These are phyloP conservation scores for Carassius auratus DNA, from an alignment of 2,113 vertebrate species.

Conservation along the genomic window DNA sequence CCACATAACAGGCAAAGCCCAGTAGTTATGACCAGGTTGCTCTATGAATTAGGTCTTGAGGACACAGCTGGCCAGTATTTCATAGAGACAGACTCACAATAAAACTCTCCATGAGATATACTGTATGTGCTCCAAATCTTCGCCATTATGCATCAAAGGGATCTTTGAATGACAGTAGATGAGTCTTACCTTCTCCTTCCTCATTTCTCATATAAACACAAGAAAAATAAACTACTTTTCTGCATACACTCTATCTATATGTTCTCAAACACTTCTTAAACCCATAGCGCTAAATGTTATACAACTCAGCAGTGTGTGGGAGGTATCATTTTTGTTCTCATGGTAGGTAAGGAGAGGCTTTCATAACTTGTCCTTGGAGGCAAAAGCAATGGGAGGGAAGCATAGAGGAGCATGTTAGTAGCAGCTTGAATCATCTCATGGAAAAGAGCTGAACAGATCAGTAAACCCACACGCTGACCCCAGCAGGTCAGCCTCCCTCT, in stretches of 20 bases:
- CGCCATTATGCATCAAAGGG: not conserved
- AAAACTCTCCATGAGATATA: slow-evolving; percentile 4
- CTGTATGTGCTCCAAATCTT: not conserved
- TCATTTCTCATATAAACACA: not conserved
- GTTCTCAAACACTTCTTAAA: slow-evolving; percentile 62
- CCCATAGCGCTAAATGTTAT: slow-evolving; percentile 65
- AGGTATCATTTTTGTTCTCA: slow-evolving; percentile 66
- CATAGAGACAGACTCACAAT: slow-evolving; percentile 9
- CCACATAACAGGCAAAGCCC: slow-evolving; percentile 23
- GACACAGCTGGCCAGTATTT: slow-evolving; percentile 13
- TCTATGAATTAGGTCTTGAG: slow-evolving; percentile 26
- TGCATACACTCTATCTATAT: not conserved
- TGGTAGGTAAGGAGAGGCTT: slow-evolving; percentile 73
- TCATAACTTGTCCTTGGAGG: slow-evolving; percentile 76
- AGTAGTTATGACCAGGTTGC: slow-evolving; percentile 31
- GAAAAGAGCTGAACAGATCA: slow-evolving; percentile 61
- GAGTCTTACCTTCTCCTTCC: not conserved
- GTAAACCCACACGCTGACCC: slow-evolving; percentile 74
- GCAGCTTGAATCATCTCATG: slow-evolving; percentile 72
- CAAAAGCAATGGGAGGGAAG: slow-evolving; percentile 64
- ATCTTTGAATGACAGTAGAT: not conserved
- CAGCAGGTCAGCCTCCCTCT: slow-evolving; percentile 62
- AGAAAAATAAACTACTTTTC: slow-evolving; percentile 29
- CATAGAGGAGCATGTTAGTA: slow-evolving; percentile 67
- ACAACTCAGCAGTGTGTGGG: slow-evolving; percentile 73